These are phyloP conservation scores for cattle (Bos taurus) DNA, from an alignment of 2,113 vertebrate species.

Conservation along the genomic window ARS-UCD2.0 NC_037334.1:94471001-94471500, in stretches of 20 bases:
- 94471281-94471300: neutral
- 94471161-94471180: neutral
- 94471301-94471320: neutral
- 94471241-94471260: neutral
- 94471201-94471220: no score
- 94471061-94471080: neutral
- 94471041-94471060: neutral
- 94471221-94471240: no score
- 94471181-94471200: neutral
- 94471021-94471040: neutral
- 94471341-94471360: neutral
- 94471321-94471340: neutral
- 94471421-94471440: neutral
- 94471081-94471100: neutral
- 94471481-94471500: neutral
- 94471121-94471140: neutral
- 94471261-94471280: neutral
- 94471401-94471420: neutral
- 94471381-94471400: neutral
- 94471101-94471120: neutral
- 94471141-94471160: neutral
- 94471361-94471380: neutral
- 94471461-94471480: neutral
- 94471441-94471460: neutral
- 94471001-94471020: neutral